phyloP scores from a whole-genome alignment of 1,140 invertebrate genomes.

The Hermatobates lingyangjiaoensis region DNA sequence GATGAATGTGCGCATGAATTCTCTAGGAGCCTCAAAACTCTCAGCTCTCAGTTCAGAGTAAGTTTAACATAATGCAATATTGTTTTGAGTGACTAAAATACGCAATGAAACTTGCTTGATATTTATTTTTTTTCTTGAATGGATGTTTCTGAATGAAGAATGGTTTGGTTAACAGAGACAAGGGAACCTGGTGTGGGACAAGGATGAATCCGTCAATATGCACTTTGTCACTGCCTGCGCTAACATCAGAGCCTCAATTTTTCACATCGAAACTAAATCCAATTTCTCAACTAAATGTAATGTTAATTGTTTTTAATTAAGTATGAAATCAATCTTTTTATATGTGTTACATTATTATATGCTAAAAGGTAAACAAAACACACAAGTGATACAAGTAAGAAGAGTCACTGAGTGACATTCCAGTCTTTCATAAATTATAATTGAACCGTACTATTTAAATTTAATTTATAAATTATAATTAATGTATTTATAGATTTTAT shows the following conservation, averaged over 20 bases:
- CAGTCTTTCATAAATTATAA: too few relatives aligned
- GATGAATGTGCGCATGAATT: slow-evolving; percentile 60
- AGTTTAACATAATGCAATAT: background rate
- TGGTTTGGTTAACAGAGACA: slow-evolving; percentile 20
- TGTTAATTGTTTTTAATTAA: slow-evolving; percentile 21
- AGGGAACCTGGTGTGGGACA: slow-evolving; percentile 77
- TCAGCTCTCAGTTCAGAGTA: slow-evolving; percentile 42
- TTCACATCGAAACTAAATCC: slow-evolving; percentile 71
- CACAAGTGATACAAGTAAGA: too few relatives aligned
- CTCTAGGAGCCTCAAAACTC: slow-evolving; percentile 39
- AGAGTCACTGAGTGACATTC: too few relatives aligned
- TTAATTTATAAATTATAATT: too few relatives aligned
- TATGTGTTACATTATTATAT: too few relatives aligned
- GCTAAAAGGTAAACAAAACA: too few relatives aligned
- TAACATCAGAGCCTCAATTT: slow-evolving; percentile 83
- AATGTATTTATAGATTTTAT: too few relatives aligned
- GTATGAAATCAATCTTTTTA: too few relatives aligned
- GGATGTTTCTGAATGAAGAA: background rate
- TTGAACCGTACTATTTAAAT: too few relatives aligned
- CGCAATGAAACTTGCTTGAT: background rate
- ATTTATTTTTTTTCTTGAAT: slow-evolving; percentile 3
- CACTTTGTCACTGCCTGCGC: slow-evolving; percentile 91
- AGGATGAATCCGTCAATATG: slow-evolving; percentile 86
- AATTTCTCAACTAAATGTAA: slow-evolving; percentile 91
- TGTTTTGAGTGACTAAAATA: background rate